A percentile compares a stretch with the other conserved stretches of the same genome.
phyloP scores from a whole-genome alignment of 2,797 vertebrate species.

The Protonibea diacanthus region DNA sequence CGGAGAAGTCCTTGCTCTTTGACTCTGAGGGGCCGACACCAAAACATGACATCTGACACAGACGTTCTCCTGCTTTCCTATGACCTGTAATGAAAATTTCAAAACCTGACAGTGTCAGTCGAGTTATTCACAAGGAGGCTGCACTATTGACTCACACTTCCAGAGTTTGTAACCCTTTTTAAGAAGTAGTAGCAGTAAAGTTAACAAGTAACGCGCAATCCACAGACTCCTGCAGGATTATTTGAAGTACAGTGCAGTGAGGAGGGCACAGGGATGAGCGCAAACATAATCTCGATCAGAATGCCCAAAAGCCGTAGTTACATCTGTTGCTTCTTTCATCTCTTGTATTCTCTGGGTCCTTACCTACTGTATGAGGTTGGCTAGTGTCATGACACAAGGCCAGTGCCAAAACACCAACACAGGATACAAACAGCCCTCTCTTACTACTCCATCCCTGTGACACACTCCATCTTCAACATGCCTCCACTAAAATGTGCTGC shows the following conservation, averaged over 20 bases:
- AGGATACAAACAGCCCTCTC: constrained; percentile 9
- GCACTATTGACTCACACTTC: constrained; percentile 31
- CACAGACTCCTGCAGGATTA: constrained; percentile 55
- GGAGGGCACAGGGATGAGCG: constrained; percentile 65
- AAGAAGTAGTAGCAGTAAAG: constrained; percentile 54
- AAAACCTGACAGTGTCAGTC: constrained; percentile 48
- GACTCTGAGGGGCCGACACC: constrained; percentile 44
- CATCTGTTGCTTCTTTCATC: constrained; percentile 69
- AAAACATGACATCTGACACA: constrained; percentile 69
- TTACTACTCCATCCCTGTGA: constrained; percentile 28
- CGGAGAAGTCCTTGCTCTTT: constrained; percentile 66
- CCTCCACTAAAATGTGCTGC: constrained; percentile 16
- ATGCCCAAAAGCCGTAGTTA: constrained; percentile 63
- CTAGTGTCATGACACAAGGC: constrained; percentile 50
- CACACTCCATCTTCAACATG: constrained; percentile 20
- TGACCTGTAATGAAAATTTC: constrained; percentile 63
- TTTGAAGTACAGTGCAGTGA: constrained; percentile 69
- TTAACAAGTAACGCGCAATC: constrained; percentile 68
- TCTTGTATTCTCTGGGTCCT: constrained; percentile 58
- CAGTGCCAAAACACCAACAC: constrained; percentile 35
- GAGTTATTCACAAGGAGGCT: constrained; percentile 46
- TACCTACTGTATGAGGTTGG: constrained; percentile 56
- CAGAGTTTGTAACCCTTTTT: constrained; percentile 57
- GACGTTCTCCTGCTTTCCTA: constrained; percentile 33
- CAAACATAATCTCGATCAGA: constrained; percentile 68